Conservation (phyloP, 2,113 vertebrate species). For the Ammodytes dubius region DNA sequence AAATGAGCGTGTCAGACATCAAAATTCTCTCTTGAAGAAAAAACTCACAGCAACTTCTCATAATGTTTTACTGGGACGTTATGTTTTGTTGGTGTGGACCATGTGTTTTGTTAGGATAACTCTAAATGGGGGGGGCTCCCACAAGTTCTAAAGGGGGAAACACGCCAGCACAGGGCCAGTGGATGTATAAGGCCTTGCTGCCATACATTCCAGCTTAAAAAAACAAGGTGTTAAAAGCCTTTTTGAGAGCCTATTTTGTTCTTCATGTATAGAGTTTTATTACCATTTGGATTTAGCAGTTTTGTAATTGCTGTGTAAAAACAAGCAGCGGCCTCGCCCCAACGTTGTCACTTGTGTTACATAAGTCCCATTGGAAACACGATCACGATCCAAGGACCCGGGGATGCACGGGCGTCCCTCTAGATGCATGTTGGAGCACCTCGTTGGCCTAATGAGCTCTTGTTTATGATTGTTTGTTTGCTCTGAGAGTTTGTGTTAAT, state of each 20-base stretch:
- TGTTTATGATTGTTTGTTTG: slow-evolving; percentile 73
- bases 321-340: background rate
- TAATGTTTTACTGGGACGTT: background rate
- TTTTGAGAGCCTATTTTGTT: background rate
- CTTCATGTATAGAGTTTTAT: background rate
- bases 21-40: background rate
- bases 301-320: background rate
- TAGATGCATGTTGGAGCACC: slow-evolving; percentile 48
- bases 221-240: background rate
- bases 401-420: slow-evolving; percentile 49
- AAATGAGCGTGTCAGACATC: background rate
- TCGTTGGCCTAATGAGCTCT: slow-evolving; percentile 69
- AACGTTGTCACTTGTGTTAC: slow-evolving; percentile 11
- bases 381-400: slow-evolving; percentile 76
- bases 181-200: background rate
- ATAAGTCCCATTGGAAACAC: slow-evolving; percentile 25
- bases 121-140: no score
- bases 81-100: no score
- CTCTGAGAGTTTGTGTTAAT: slow-evolving; percentile 67
- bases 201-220: background rate
- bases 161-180: background rate
- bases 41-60: background rate
- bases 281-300: background rate
- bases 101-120: background rate
- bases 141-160: background rate